Base-by-base conservation (phyloP, 1,140 invertebrate genomes). In the Eumeta japonica region DNA sequence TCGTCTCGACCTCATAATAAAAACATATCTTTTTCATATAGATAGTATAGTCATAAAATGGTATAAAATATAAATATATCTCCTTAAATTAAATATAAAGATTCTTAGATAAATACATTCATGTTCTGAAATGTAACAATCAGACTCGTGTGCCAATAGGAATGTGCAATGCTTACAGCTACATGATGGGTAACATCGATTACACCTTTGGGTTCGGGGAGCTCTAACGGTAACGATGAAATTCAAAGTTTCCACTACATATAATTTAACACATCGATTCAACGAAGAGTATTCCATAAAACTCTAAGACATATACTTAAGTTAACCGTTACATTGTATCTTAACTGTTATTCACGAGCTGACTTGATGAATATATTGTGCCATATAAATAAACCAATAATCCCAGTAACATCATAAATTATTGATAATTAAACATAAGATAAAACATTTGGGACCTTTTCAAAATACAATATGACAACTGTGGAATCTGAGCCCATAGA, bases 321-420 rank as follows among this genome's bases (percentile, higher is more conserved):
- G n/a, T n/a, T n/a, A n/a, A n/a, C n/a, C n/a, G n/a, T n/a, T n/a
- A n/a, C n/a, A n/a, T n/a, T n/a, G n/a, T n/a, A n/a, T n/a, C n/a
- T n/a, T n/a, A n/a, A n/a, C n/a, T n/a, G n/a, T 50, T 48, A 39
- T 43, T 32, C 41, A 40, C 53, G 67, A 77, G 75, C 75, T 72
- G 75, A 77, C 75, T 52, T 77, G 73, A 77, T 75, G 70, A 75
- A n/a, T n/a, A 75, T 77, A 74, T 75, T 71, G 63, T 66, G 64
- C 70, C 64, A n/a, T n/a, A 41, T 46, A 51, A 37, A 49, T 52
- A 45, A 57, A 50, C 46, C 54, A 53, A 55, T 45, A 50, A 50
- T 46, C 48, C 29, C 49, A 51, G 38, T 49, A 35, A 24, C 43
- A 48, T 37, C 39, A 37, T 28, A 40, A 43, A 33, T 15, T 34